Base-by-base conservation (phyloP, 2,113 vertebrate genomes). In the Bufo gargarizans region DNA sequence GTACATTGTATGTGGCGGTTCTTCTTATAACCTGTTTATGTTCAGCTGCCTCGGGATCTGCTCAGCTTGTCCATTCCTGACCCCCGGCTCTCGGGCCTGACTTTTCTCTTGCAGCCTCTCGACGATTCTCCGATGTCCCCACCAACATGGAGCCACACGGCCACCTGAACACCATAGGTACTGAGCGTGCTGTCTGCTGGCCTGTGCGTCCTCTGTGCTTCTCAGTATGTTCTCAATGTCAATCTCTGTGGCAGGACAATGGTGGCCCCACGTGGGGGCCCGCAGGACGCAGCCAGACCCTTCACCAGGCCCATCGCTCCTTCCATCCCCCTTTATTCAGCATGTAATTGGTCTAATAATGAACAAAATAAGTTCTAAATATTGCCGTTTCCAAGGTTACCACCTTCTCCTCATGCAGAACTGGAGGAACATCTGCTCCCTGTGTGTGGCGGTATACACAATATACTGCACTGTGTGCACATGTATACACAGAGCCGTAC, bases 61-160 rank as follows among this genome's bases (percentile, higher is more conserved):
- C 6, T 45, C 33, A 55, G 77, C 69, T 16, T 85, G 3, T 14
- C 10, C 20, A 13, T 14, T 6, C 56, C 49, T 88, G 80, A 84
- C 67, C 14, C 77, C 79, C 69, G 33, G 16, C 67, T 22, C 10
- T 50, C 69, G 80, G 71, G 33, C 49, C 61, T 63, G 58, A 45
- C 61, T 88, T 82, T 63, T 88, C 80, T 88, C 22, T 88, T 88
- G 49, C 87, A 88, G 87, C 87, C 81, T 88, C 87, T 55, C 87
- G 87, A n/a, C 87, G 87, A 77, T 88, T 88, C 87, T 88, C 87
- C 5, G 87, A 88, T 50, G 87, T 88, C 19, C 87, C 87, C 12
- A 67, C 71, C 43, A 88, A 83, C 71, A 55, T 83, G 87, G 87
- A 88, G 80, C 80, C 87, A 0, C 58, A 82, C 4, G 87, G 56